Evolutionary conservation across 2,888 invertebrate species (phyloP).

Genomic region (Epicampocera succincta): DNA sequence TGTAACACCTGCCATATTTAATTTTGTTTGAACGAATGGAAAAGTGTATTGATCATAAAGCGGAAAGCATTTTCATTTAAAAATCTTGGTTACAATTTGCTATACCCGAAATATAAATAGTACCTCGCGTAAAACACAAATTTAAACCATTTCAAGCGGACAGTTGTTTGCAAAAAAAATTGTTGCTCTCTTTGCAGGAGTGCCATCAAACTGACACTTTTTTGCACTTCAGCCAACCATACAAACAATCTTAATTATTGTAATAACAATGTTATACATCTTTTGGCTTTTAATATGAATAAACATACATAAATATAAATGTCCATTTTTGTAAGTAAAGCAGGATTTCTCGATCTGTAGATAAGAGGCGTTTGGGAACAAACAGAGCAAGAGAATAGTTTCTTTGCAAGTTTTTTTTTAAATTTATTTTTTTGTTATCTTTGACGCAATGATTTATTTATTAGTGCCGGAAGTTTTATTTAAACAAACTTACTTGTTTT

Average conservation of each 20-base stretch:
- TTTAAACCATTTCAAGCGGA: no score
- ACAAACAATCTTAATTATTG: conserved; percentile 24
- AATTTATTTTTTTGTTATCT: conserved; percentile 31
- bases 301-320: conserved; percentile 20
- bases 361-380: conserved; percentile 26
- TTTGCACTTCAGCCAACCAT: conserved; percentile 8
- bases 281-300: conserved; percentile 22
- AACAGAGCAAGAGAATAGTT: not conserved
- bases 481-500: conserved; percentile 2
- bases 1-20: no score
- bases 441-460: conserved; percentile 27
- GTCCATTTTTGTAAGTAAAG: conserved; percentile 7
- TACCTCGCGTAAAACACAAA: no score
- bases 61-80: no score
- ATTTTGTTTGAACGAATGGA: no score
- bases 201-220: no score
- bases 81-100: no score
- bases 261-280: conserved; percentile 9
- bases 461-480: conserved; percentile 55
- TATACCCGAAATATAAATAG: no score
- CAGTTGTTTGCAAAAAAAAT: no score
- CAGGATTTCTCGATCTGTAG: conserved; percentile 55
- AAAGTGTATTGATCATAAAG: no score
- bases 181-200: no score
- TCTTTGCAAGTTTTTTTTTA: conserved; percentile 2